A percentile compares a stretch with the other conserved stretches of the same genome.
Evolutionary conservation across 92 coral and sea anemone genomes (phyloP).

Genomic region (Palythoa heliodiscus): DNA sequence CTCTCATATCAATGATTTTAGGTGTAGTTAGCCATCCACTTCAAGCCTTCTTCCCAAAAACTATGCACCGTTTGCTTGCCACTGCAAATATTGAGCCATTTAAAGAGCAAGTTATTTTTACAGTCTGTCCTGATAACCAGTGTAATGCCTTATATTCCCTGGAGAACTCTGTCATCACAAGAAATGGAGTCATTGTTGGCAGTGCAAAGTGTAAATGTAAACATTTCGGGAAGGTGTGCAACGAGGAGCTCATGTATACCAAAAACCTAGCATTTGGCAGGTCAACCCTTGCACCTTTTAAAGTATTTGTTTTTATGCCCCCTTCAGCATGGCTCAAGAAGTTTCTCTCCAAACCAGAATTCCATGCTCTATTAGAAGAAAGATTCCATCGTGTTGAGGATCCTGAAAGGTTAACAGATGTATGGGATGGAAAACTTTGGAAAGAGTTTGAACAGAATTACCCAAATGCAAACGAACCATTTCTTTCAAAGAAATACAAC

Average conservation of each 20-base stretch:
- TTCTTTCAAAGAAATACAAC: conserved; percentile 20
- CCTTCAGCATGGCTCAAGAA: conserved; percentile 50
- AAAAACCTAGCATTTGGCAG: conserved; percentile 30
- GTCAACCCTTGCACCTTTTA: conserved; percentile 25
- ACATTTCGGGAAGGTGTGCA: conserved; percentile 32
- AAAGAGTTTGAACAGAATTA: conserved; percentile 32
- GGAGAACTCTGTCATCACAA: conserved; percentile 8
- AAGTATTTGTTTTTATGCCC: conserved; percentile 47
- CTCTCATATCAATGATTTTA: conserved; percentile 34
- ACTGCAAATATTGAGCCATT: conserved; percentile 22
- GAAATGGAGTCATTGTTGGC: conserved; percentile 7
- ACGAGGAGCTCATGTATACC: conserved; percentile 34
- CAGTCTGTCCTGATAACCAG: conserved; percentile 38
- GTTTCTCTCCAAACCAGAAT: conserved; percentile 37
- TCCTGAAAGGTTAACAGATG: conserved; percentile 32
- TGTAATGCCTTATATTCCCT: conserved; percentile 44
- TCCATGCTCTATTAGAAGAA: conserved; percentile 19
- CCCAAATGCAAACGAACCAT: background rate
- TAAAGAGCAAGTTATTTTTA: conserved; percentile 17
- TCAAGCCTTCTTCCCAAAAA: conserved; percentile 42
- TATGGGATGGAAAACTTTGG: conserved; percentile 48
- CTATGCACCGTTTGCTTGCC: conserved; percentile 27
- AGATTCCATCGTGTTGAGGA: conserved; percentile 7
- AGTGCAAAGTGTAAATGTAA: conserved; percentile 18
- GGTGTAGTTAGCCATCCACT: conserved; percentile 50